Base-by-base conservation (phyloP, 2,113 vertebrate species). In the Grammomys surdaster region DNA sequence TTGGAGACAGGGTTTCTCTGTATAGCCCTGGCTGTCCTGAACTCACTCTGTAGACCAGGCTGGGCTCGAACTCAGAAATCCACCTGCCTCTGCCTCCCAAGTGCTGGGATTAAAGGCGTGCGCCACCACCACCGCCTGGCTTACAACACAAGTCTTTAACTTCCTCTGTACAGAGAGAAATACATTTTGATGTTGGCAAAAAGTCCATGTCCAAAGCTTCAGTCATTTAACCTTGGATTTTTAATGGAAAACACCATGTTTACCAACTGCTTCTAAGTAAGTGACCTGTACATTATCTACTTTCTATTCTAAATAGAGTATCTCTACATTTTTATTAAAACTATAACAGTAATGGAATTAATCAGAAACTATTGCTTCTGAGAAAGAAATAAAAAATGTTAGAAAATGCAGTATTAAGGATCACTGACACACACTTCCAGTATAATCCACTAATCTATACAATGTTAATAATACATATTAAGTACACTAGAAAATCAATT, bases 321-420 rank as follows among this genome's bases (percentile, higher is more conserved):
- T 31, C 63, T 78, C 60, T 48, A 60, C 65, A 80, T 77, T 75
- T 69, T 58, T 75, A 86, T 11, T 89, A 95, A 95, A 95, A 20
- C 56, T 95, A 3, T 89, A 85, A 85, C 2, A 40, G 48, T 75
- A 90, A 90, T 82, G 40, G 31, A 85, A 89, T 89, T 60, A 85
- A 58, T 85, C 70, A 92, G 13, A 88, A 86, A 51, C n/a, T 84
- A 85, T 89, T 72, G 72, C 77, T 67, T 95, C 33, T 72, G 78
- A 92, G 81, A 46, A 78, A 72, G 1, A 60, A 63, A 84, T 46
- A 28, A 89, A 82, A 93, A 93, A 90, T 90, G 75, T 43, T 85
- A 73, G 14, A 96, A 91, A 51, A 89, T 33, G 36, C 40, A 84
- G 22, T n/a, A 89, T 73, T 91, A 24, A 67, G 46, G 54, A 85